A percentile compares a stretch with the other conserved stretches of the same genome.
Conservation (phyloP, 2,113 vertebrate genomes). For the Grallaria varia region DNA sequence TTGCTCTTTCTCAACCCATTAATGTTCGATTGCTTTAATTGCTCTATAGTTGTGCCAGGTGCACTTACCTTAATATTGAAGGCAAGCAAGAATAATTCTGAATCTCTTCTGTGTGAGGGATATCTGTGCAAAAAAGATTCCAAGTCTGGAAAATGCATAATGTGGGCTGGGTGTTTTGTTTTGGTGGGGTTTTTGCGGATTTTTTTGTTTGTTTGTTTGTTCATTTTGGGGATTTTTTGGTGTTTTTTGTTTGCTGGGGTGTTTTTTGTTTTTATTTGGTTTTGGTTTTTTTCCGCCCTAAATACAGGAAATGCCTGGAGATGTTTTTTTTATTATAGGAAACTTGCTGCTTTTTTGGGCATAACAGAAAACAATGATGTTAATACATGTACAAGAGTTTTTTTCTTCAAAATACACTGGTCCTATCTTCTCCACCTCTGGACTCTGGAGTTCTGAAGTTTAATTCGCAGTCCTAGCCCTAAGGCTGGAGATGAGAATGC, state of each 20-base stretch:
- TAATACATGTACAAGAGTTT: background rate
- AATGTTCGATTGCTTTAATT: background rate
- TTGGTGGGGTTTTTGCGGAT: too few relatives aligned
- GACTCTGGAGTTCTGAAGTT: background rate
- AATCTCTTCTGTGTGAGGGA: background rate
- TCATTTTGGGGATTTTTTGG: too few relatives aligned
- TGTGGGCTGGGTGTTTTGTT: too few relatives aligned
- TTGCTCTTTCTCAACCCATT: background rate
- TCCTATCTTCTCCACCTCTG: background rate
- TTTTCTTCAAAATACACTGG: background rate
- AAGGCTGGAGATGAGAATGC: background rate
- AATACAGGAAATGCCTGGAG: background rate
- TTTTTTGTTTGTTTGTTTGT: background rate
- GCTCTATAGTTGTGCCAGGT: background rate
- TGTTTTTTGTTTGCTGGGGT: too few relatives aligned
- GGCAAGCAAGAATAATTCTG: background rate
- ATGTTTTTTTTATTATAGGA: background rate
- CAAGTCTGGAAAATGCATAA: background rate
- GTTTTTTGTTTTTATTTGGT: too few relatives aligned
- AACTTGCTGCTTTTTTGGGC: background rate
- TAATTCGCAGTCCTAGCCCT: fast-evolving
- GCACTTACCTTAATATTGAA: background rate
- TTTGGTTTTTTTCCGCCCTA: too few relatives aligned
- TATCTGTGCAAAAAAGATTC: background rate
- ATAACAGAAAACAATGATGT: background rate